Evolutionary conservation across 2,888 invertebrate genomes (phyloP), one percentile per base, ranked within the genome.

Genomic region (Phyllotreta striolata): DNA sequence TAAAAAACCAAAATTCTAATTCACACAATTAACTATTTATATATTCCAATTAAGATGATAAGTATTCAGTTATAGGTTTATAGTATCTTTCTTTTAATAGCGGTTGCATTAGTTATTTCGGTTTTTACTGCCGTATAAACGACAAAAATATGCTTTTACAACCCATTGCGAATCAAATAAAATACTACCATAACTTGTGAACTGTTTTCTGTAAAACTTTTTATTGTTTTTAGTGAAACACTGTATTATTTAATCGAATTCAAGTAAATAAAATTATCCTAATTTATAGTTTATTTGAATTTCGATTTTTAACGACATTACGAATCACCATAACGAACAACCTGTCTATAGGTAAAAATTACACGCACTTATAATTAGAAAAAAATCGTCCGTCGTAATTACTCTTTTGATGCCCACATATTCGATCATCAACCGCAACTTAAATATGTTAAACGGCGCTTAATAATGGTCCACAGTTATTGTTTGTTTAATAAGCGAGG

Each of bases 401-500:
- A 51, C 56, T 55, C 47, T 63, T 61, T 58, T 55, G 59, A 54
- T 44, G 49, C 58, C 64, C 66, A 66, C 62, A 58, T n/a, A n/a
- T 59, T 35, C 64, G 49, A 58, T 14, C 52, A 24, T 47, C 47
- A 13, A 38, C 51, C 55, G 47, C 59, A 66, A 59, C 59, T 63
- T 58, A 64, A 62, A 66, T 58, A 66, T 62, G 62, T 62, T 66
- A 59, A 66, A 66, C 47, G 66, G 63, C 58, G 54, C 57, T 56
- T 63, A 66, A 66, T 66, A 66, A 66, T 64, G 66, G 62, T 55
- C 46, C 63, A 47, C 58, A 55, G 39, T 62, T 67, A 60, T 61
- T 62, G 64, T 66, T 64, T 64, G 64, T 64, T 66, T 61, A 66
- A 66, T 66, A 64, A 58, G 49, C 55, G 47, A 55, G 61, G 55